Conservation (phyloP, 2,113 vertebrate genomes). For the Mesocricetus auratus region DNA sequence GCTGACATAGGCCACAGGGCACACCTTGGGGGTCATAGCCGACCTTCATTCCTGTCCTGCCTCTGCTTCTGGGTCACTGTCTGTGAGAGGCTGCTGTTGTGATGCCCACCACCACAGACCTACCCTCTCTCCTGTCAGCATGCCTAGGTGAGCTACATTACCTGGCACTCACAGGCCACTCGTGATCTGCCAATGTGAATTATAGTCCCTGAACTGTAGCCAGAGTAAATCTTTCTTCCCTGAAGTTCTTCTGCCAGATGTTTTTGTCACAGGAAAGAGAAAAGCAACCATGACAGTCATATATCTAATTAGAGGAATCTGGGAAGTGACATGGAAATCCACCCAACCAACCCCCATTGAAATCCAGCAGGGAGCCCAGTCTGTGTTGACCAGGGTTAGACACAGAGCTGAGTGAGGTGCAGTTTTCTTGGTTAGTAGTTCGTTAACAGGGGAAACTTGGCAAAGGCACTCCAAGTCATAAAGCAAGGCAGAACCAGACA, state of each 20-base stretch:
- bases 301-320: not conserved
- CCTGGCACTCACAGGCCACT: not conserved
- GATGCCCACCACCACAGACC: not conserved
- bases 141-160: not conserved
- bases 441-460: conserved; percentile 5
- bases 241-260: not conserved
- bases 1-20: not conserved
- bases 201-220: not conserved
- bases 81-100: not conserved
- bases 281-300: not conserved
- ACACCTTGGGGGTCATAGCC: not conserved
- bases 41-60: not conserved
- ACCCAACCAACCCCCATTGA: not conserved
- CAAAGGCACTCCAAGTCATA: not conserved
- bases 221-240: not conserved
- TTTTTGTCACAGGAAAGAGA: not conserved
- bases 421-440: not conserved
- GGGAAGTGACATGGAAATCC: not conserved
- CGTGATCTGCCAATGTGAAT: not conserved
- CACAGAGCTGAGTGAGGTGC: not conserved
- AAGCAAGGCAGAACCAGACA: conserved; percentile 18
- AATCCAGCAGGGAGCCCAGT: not conserved
- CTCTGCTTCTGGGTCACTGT: not conserved
- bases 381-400: not conserved
- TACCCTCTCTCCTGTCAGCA: not conserved